Evolutionary conservation across 2,888 invertebrate genomes (phyloP).

Genomic region (Marasmarcha lunaedactyla): DNA sequence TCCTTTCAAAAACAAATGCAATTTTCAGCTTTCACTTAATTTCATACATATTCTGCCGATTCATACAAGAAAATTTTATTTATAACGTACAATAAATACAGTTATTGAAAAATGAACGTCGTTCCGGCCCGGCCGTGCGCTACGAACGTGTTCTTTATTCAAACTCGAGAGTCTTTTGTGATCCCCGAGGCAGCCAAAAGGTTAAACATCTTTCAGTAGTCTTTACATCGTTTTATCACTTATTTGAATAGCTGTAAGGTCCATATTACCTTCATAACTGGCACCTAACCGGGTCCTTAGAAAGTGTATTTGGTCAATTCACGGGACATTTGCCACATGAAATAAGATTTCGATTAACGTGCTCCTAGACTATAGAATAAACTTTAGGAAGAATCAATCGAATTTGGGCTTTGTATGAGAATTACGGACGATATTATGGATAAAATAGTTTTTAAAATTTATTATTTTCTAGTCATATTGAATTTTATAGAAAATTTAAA

Average conservation of each 20-base stretch:
- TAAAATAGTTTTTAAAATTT: too few species aligned
- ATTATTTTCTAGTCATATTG: too few species aligned
- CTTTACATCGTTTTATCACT: too few species aligned
- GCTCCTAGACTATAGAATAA: constrained; percentile 6
- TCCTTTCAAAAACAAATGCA: too few species aligned
- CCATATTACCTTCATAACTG: too few species aligned
- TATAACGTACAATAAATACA: constrained; percentile 11
- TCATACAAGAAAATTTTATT: too few species aligned
- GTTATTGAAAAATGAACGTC: constrained; percentile 28
- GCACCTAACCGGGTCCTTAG: constrained; percentile 11
- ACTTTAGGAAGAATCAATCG: constrained; percentile 1
- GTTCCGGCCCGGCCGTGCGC: constrained; percentile 28
- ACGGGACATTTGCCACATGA: constrained; percentile 53
- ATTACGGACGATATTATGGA: too few species aligned
- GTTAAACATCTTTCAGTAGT: not conserved
- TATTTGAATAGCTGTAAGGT: too few species aligned
- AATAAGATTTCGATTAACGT: constrained; percentile 59
- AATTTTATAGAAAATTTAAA: too few species aligned
- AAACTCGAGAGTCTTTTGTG: constrained; percentile 6
- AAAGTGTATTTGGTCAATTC: constrained; percentile 36
- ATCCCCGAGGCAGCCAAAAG: not conserved
- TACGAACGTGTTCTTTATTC: constrained; percentile 11
- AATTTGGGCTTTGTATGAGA: constrained; percentile 1
- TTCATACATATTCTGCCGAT: too few species aligned
- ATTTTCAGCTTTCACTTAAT: too few species aligned